Conservation (phyloP, 2,797 vertebrate genomes). For the Crenuchus spilurus region DNA sequence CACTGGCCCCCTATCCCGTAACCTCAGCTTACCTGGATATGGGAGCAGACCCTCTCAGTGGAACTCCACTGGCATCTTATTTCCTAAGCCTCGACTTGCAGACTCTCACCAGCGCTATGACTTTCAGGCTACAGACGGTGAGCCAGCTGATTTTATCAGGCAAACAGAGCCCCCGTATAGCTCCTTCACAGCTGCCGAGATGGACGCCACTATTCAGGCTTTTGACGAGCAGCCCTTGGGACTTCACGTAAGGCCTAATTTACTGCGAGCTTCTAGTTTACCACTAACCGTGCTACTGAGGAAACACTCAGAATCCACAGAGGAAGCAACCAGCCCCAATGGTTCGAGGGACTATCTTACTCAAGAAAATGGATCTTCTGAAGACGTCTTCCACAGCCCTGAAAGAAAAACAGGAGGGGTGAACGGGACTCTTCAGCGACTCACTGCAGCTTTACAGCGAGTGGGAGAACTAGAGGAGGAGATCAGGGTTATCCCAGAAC, state of each 20-base stretch:
- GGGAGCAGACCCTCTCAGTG: constrained; percentile 75
- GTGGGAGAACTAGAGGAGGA: constrained; percentile 78
- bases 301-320: constrained; percentile 70
- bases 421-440: constrained; percentile 64
- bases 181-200: constrained; percentile 62
- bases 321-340: constrained; percentile 65
- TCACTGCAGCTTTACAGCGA: constrained; percentile 70
- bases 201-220: constrained; percentile 71
- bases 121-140: constrained; percentile 57
- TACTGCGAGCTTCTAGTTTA: constrained; percentile 90
- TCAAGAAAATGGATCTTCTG: constrained; percentile 64
- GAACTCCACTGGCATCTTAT: constrained; percentile 78
- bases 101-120: constrained; percentile 67
- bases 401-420: constrained; percentile 44
- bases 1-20: constrained; percentile 87
- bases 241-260: constrained; percentile 83
- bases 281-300: constrained; percentile 83
- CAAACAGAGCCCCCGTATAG: constrained; percentile 47
- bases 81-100: constrained; percentile 69
- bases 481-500: constrained; percentile 72
- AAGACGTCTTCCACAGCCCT: constrained; percentile 63
- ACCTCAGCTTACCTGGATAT: constrained; percentile 86
- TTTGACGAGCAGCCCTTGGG: constrained; percentile 75
- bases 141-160: constrained; percentile 47
- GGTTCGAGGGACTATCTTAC: constrained; percentile 58